phyloP scores from a whole-genome alignment of 2,113 vertebrate species.

The Callaeas wilsoni region DNA sequence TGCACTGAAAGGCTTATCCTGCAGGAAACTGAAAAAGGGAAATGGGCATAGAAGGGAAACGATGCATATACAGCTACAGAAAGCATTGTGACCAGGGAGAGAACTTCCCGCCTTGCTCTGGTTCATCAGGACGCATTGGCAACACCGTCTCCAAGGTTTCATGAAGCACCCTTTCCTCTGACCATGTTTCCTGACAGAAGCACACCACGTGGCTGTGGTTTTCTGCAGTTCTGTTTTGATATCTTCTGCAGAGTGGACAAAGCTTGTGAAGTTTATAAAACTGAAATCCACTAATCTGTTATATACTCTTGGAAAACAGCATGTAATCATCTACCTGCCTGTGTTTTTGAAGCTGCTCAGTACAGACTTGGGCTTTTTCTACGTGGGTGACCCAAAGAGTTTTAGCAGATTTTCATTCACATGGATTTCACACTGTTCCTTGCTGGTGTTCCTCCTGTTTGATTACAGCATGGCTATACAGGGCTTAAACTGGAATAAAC shows the following conservation, averaged over 20 bases:
- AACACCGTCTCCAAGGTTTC: neutral
- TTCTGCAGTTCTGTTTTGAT: neutral
- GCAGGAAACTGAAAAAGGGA: neutral
- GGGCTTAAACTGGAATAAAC: conserved; percentile 39
- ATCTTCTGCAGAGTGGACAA: neutral
- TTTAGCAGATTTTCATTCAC: neutral
- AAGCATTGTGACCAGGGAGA: neutral
- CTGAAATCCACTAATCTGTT: neutral
- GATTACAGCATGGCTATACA: neutral
- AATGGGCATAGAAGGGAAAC: neutral
- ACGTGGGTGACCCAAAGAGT: neutral
- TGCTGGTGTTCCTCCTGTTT: neutral
- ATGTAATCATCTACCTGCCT: neutral
- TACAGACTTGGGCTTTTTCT: neutral
- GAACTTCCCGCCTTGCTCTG: neutral
- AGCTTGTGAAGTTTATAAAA: neutral
- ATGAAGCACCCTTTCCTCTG: neutral
- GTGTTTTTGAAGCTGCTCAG: neutral
- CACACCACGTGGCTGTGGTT: neutral
- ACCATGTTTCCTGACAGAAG: neutral
- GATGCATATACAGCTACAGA: neutral
- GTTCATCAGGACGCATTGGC: accelerated
- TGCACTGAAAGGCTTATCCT: neutral
- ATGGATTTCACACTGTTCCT: neutral
- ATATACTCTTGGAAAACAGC: neutral